Percentiles rank a stretch among this genome's conserved stretches.
phyloP scores from a whole-genome alignment of 1,140 invertebrate genomes.

The Ooceraea biroi region DNA sequence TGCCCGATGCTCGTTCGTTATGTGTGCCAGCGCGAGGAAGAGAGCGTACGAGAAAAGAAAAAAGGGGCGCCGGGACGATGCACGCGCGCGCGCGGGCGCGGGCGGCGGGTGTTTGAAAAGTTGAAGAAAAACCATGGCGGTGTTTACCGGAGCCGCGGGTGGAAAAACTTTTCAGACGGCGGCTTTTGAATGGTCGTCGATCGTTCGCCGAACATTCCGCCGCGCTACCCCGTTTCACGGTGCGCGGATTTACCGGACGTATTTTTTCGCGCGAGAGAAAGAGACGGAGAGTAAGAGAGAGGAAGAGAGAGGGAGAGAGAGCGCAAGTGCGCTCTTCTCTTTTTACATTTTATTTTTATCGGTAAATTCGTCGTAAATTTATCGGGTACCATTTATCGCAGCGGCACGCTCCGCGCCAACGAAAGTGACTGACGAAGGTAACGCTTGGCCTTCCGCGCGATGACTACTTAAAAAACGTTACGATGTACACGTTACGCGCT shows the following conservation, averaged over 20 bases:
- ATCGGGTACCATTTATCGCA: slow-evolving; percentile 70
- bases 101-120: slow-evolving; percentile 63
- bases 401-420: slow-evolving; percentile 61
- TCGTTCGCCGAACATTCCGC: slow-evolving; percentile 73
- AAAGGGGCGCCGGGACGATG: slow-evolving; percentile 39
- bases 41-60: slow-evolving; percentile 45
- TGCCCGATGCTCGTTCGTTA: slow-evolving; percentile 71
- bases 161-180: slow-evolving; percentile 77
- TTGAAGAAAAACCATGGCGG: slow-evolving; percentile 75
- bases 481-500: slow-evolving; percentile 52
- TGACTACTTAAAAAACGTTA: slow-evolving; percentile 50
- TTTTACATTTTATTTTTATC: slow-evolving; percentile 70
- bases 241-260: slow-evolving; percentile 71
- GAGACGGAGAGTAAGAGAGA: background rate
- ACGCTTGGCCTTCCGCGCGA: slow-evolving; percentile 54
- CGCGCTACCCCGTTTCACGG: slow-evolving; percentile 70
- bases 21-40: slow-evolving; percentile 68
- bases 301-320: background rate
- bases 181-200: slow-evolving; percentile 76
- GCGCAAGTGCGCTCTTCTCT: background rate
- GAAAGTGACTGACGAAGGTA: slow-evolving; percentile 71
- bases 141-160: slow-evolving; percentile 72
- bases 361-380: slow-evolving; percentile 74
- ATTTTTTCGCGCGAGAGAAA: slow-evolving; percentile 43
- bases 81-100: background rate